phyloP scores from a whole-genome alignment of 2,888 invertebrate genomes.

The Drosophila anceps region DNA sequence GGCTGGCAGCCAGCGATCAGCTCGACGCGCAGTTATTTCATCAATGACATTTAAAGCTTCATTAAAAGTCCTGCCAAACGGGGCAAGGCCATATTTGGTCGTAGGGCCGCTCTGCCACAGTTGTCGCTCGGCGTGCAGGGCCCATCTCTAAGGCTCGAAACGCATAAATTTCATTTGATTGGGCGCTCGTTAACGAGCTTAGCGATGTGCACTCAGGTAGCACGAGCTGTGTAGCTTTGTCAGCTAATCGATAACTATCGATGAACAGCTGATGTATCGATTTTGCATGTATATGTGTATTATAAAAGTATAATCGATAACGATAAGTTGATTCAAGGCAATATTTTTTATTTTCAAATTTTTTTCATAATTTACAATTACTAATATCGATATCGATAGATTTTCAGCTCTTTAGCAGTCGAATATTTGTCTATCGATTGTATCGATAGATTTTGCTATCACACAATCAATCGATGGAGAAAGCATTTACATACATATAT shows the following conservation, averaged over 20 bases:
- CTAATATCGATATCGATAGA: neutral
- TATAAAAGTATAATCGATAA: neutral
- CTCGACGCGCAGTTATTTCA: constrained; percentile 72
- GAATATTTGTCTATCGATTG: neutral
- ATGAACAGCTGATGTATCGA: neutral
- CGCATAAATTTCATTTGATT: constrained; percentile 76
- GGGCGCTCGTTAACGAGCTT: constrained; percentile 65
- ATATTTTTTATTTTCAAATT: neutral
- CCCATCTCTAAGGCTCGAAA: constrained; percentile 63
- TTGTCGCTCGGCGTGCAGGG: constrained; percentile 47
- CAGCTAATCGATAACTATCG: constrained; percentile 5
- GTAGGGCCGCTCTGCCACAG: constrained; percentile 39
- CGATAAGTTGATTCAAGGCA: neutral
- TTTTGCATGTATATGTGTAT: neutral
- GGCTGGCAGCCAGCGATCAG: constrained; percentile 23
- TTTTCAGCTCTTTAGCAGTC: neutral
- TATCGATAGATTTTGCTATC: neutral
- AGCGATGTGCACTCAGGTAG: constrained; percentile 41
- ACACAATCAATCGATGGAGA: neutral
- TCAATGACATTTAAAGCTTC: constrained; percentile 83
- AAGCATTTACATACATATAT: neutral
- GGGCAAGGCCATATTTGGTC: constrained; percentile 74
- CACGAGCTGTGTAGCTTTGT: neutral
- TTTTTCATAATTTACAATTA: neutral
- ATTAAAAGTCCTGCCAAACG: constrained; percentile 81